These are phyloP conservation scores for Hydra vulgaris DNA, from an alignment of 30 jellyfish, hydroid and myxozoan species.

Conservation along the genomic window DNA sequence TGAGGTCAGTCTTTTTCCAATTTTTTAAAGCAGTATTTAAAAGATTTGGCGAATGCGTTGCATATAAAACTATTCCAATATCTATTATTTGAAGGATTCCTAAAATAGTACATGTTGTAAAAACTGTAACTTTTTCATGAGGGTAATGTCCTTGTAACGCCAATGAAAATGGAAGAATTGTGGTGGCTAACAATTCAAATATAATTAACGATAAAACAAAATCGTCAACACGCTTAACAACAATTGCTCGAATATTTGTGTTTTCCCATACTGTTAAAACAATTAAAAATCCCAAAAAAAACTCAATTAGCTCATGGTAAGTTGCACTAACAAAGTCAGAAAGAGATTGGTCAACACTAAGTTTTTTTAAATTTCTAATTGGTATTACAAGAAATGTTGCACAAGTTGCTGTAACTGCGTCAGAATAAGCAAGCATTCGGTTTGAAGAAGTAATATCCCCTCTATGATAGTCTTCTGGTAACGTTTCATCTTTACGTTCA, in stretches of 20 bases:
- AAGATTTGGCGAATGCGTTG: constrained; percentile 14
- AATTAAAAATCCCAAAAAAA: constrained; percentile 27
- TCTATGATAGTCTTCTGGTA: constrained; percentile 23
- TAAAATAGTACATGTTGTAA: constrained; percentile 1
- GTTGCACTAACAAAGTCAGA: background rate
- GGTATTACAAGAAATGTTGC: constrained; percentile 27
- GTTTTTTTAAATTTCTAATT: constrained; percentile 9
- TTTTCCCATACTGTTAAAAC: constrained; percentile 32
- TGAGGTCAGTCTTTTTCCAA: constrained; percentile 9
- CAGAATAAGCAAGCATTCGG: constrained; percentile 22
- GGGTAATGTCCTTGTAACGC: constrained; percentile 33
- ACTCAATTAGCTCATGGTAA: constrained; percentile 11
- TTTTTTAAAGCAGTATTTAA: constrained; percentile 12
- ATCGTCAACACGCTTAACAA: constrained; percentile 24
- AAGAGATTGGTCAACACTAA: background rate
- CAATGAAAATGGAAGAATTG: constrained; percentile 25
- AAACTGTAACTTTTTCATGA: constrained; percentile 1
- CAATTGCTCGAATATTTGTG: constrained; percentile 18
- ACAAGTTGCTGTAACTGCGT: constrained; percentile 35
- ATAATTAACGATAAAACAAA: background rate
- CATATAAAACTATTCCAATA: background rate
- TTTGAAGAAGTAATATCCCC: constrained; percentile 16
- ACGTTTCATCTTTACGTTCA: background rate
- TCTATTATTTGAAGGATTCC: constrained; percentile 18
- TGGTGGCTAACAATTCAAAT: constrained; percentile 10